Evolutionary conservation across 2,797 vertebrate species (phyloP), one percentile per base, ranked within the genome.

Genomic region (Onychomys leucogaster): DNA sequence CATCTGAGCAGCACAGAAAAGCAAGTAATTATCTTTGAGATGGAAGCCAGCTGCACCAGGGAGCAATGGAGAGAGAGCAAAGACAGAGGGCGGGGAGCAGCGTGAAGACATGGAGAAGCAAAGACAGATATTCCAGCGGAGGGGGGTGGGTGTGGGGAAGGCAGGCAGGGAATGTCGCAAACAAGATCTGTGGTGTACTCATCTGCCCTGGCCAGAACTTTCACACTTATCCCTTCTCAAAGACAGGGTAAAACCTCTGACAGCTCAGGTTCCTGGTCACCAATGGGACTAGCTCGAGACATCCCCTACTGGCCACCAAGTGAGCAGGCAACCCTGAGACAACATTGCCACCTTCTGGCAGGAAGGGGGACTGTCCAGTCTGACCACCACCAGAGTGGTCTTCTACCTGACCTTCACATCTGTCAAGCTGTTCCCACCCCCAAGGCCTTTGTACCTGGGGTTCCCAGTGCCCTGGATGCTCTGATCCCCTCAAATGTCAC

Each of bases 341-440:
- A 34, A 86, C 73, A 89, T 73, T 77, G 85, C 96, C 98, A 95
- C 90, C 97, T 97, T 46, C 97, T 92, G 98, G 85, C 32, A 1
- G 0, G 7, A 0, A 0, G 27, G 23, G 81, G 84, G 93, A 96
- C 83, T 90, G 52, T 23, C 67, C 75, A 71, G 12, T 61, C 21
- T 16, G 16, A 25, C 46, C 52, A 1, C n/a, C 34, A n/a, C 52
- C 37, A 49, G 41, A 34, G 41, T 1, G 16, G 32, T 63, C 29
- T 32, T 19, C 89, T 52, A 43, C 19, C 65, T 63, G 43, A 73
- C 17, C 37, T 90, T 87, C 57, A 23, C 41, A 17, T 32, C 59
- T 37, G 23, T 77, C 82, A 80, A 49, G 49, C 29, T 75, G 49
- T 86, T 41, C 46, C 55, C 6, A 16, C 46, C 76, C 94, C 94